These are phyloP conservation scores for Hyperopisus bebe DNA, from an alignment of 2,113 vertebrate species.

Conservation along the genomic window DNA sequence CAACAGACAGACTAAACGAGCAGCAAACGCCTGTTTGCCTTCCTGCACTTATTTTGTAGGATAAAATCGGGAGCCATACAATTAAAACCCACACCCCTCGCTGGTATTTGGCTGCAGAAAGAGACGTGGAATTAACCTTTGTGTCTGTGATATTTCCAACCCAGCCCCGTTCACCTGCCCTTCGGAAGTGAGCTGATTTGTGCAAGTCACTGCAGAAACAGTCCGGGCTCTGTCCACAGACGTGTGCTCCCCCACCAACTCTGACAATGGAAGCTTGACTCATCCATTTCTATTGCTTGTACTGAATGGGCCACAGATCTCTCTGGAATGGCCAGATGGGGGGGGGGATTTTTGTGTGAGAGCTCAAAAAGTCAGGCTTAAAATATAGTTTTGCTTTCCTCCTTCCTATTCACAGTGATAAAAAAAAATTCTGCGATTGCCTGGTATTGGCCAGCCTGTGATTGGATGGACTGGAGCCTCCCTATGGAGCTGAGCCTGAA, in stretches of 20 bases:
- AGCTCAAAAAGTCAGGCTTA: neutral
- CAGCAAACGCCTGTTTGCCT: neutral
- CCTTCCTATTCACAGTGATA: neutral
- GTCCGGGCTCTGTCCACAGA: too few species aligned
- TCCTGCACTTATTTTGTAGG: neutral
- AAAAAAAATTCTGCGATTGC: neutral
- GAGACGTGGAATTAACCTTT: neutral
- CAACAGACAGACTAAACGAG: neutral
- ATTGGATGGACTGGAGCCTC: neutral
- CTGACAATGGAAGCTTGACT: neutral
- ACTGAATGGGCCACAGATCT: neutral
- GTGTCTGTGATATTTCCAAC: neutral
- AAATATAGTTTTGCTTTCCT: neutral
- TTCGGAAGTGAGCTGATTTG: neutral
- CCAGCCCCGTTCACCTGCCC: neutral
- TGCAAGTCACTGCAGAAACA: neutral
- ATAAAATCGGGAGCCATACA: neutral
- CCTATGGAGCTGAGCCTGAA: neutral
- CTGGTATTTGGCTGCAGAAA: conserved; percentile 20
- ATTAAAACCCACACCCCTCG: neutral
- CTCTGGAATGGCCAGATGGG: neutral
- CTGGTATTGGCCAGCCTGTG: neutral
- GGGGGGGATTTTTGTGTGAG: neutral
- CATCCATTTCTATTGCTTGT: neutral
- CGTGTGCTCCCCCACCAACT: neutral